These are phyloP conservation scores for Passer montanus DNA, from an alignment of 2,113 vertebrate species.

Conservation along the genomic window DNA sequence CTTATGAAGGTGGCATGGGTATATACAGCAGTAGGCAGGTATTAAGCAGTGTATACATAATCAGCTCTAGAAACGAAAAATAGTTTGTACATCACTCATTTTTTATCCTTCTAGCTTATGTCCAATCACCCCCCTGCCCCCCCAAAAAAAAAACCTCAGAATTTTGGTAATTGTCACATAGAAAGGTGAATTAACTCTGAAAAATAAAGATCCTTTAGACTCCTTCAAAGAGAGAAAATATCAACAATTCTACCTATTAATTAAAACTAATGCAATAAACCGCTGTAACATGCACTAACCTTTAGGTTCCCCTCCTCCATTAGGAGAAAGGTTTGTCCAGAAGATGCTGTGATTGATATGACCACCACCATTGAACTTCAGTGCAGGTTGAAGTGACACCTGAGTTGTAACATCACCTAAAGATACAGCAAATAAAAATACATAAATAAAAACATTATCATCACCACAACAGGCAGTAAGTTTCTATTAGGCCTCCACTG, in stretches of 20 bases:
- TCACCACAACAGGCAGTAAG: background rate
- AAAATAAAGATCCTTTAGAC: background rate
- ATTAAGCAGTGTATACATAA: background rate
- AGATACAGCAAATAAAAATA: conserved; percentile 12
- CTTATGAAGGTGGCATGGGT: background rate
- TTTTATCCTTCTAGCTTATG: background rate
- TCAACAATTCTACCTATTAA: background rate
- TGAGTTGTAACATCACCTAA: conserved; percentile 92
- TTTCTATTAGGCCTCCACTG: background rate
- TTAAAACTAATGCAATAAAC: background rate
- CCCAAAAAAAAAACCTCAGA: background rate
- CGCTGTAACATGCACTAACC: conserved; percentile 70
- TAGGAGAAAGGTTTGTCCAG: conserved; percentile 96
- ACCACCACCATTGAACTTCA: conserved; percentile 96
- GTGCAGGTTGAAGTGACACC: conserved; percentile 87
- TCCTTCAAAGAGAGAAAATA: background rate
- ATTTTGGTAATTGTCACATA: background rate
- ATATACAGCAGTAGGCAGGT: background rate
- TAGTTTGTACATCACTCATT: background rate
- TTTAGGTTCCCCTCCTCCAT: conserved; percentile 89
- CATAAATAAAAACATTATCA: background rate
- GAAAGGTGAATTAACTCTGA: background rate
- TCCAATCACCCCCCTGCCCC: background rate
- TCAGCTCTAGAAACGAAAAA: background rate
- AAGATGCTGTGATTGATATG: conserved; percentile 97